A percentile compares a stretch with the other conserved stretches of the same genome.
Evolutionary conservation across 1,140 invertebrate species (phyloP).

Genomic region (Hylaeus volcanicus): DNA sequence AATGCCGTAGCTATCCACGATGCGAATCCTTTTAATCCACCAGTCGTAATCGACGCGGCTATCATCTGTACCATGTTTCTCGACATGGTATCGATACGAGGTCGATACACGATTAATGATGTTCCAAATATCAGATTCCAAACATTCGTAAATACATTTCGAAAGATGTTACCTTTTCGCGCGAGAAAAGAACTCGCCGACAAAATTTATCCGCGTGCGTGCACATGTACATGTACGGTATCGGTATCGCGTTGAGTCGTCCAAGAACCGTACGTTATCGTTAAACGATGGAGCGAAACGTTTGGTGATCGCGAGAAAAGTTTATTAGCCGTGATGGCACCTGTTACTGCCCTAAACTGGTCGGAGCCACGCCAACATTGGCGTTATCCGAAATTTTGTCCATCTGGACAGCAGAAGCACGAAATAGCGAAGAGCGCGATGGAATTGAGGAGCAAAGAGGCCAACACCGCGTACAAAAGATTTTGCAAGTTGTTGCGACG

Average conservation of each 20-base stretch:
- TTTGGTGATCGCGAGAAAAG: background rate
- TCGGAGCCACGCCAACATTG: conserved; percentile 76
- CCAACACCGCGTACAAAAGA: conserved; percentile 75
- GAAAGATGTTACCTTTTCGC: no score
- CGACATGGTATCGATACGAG: conserved; percentile 12
- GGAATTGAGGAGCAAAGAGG: conserved; percentile 69
- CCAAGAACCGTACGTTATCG: background rate
- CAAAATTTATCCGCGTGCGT: no score
- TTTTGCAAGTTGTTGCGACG: conserved; percentile 76
- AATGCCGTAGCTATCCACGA: no score
- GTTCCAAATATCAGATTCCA: no score
- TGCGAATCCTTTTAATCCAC: no score
- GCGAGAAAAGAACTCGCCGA: no score
- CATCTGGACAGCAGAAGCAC: conserved; percentile 53
- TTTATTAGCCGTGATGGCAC: conserved; percentile 67
- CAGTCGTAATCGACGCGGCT: no score
- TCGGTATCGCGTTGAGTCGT: background rate
- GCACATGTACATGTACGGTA: no score
- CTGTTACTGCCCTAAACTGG: conserved; percentile 73
- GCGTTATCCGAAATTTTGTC: conserved; percentile 74
- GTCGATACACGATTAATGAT: no score
- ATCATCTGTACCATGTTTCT: background rate
- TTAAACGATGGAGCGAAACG: background rate
- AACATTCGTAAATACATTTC: no score
- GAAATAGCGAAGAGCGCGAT: conserved; percentile 68